Base-by-base conservation (phyloP, 2,888 invertebrate genomes). In the Zaprionus obscuricornis region DNA sequence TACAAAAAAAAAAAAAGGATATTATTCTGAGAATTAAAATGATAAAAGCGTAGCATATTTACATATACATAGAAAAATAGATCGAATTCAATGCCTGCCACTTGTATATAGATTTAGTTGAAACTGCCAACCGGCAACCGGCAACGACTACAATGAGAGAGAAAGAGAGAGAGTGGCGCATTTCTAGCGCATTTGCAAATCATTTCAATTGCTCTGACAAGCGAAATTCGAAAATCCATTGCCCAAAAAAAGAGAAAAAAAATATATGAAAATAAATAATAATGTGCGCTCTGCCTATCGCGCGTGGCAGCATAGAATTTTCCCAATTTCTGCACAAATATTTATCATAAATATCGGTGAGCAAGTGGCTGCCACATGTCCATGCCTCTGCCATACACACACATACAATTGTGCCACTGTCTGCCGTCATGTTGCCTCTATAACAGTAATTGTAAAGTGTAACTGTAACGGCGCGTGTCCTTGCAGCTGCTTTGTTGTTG, bases 261-360 rank as follows among this genome's bases (percentile, higher is more conserved):
- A 29, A n/a, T 29, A 3, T 6, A 16, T 8, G 2, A n/a, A 29
- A 33, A 33, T 33, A 33, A 29, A 10, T n/a, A 3, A 6, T 29
- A 29, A n/a, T 29, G 7, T 6, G 33, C 16, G 2, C 8, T 3
- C 10, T 13, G 33, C n/a, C n/a, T n/a, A n/a, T n/a, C n/a, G n/a
- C n/a, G n/a, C n/a, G n/a, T n/a, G n/a, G n/a, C n/a, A n/a, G n/a
- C n/a, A n/a, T n/a, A n/a, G n/a, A n/a, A n/a, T n/a, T n/a, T n/a
- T n/a, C n/a, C n/a, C n/a, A n/a, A n/a, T 16, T 34, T 11, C 16
- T 7, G 22, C 14, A 33, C 59, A 55, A 59, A 74, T 65, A 54
- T 66, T 64, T 65, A 60, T 64, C 37, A 74, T 78, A 65, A 78
- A 78, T 72, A 68, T 71, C 26, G 24, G 5, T 27, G 18, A 26